Conservation (phyloP, 1,140 invertebrate genomes). For the Aplysia californica region DNA sequence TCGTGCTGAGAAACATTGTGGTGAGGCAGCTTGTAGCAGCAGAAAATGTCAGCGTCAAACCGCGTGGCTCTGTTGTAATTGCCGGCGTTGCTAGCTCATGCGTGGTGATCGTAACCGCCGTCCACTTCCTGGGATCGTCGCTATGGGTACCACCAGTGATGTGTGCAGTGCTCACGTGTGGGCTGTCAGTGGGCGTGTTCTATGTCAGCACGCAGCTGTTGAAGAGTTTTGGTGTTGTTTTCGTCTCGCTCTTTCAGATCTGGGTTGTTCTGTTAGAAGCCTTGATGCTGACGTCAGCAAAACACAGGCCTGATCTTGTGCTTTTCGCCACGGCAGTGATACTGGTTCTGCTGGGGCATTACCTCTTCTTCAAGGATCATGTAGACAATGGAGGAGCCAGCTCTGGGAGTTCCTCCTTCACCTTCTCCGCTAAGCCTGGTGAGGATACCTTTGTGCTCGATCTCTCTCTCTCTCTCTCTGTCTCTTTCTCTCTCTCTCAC, state of each 20-base stretch:
- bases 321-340: not conserved
- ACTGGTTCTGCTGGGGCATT: slow-evolving; percentile 1
- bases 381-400: not conserved
- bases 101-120: not conserved
- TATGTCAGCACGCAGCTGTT: slow-evolving; percentile 30
- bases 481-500: too few species aligned
- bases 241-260: not conserved
- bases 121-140: slow-evolving; percentile 18
- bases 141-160: slow-evolving; percentile 28
- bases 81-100: slow-evolving; percentile 5
- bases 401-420: not conserved
- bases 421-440: slow-evolving; percentile 16
- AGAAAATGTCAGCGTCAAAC: slow-evolving; percentile 20
- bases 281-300: not conserved
- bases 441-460: too few species aligned
- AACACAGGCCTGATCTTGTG: not conserved
- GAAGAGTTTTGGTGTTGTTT: slow-evolving; percentile 19
- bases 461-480: too few species aligned
- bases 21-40: slow-evolving; percentile 16
- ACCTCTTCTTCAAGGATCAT: slow-evolving; percentile 6
- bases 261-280: slow-evolving; percentile 25
- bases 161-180: slow-evolving; percentile 29
- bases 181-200: slow-evolving; percentile 23
- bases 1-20: slow-evolving; percentile 29
- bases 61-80: slow-evolving; percentile 11